Evolutionary conservation across 2,113 vertebrate genomes (phyloP), one percentile per base, ranked within the genome.

Genomic region (Phyllostomus hastatus): DNA sequence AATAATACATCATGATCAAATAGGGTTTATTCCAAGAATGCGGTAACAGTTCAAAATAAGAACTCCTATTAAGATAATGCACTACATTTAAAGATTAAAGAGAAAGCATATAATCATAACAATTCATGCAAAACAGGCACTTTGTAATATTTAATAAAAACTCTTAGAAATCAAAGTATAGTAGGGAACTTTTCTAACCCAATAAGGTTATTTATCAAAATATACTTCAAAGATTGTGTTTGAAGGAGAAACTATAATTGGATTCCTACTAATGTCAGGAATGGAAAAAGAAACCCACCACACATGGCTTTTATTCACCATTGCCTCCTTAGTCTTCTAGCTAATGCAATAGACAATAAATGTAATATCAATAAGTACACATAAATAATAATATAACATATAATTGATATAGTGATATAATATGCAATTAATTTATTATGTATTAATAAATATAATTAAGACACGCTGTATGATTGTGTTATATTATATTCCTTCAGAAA

Each of bases 131-230:
- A 72, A 95, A 80, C 22, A 69, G n/a, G 59, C 14, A 38, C 88
- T 91, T 93, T 90, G 76, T 54, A 89, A 94, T 88, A 80, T 38
- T 86, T 87, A 90, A 94, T 70, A 72, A 69, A 93, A 83, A 59
- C 26, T 76, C 48, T 41, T 46, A 59, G 24, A 46, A 90, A 96
- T 90, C 12, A 10, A 69, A 43, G 26, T 54, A 22, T 59, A 48
- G 87, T 20, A 72, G 28, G 26, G 35, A 95, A 95, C 1, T 31
- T 61, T 72, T 24, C 67, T 91, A 54, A 50, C 75, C 64, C n/a
- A 88, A 35, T 70, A 57, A 76, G 16, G 57, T 69, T 85, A 91
- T 38, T 92, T 95, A 59, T 73, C 70, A 84, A 96, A 95, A 43
- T 1, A 38, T 83, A 75, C 3, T 84, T 26, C 61, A 96, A 89